A percentile compares a stretch with the other conserved stretches of the same genome.
Conservation (phyloP, 2,797 vertebrate species). For the Lithobates sylvaticus region DNA sequence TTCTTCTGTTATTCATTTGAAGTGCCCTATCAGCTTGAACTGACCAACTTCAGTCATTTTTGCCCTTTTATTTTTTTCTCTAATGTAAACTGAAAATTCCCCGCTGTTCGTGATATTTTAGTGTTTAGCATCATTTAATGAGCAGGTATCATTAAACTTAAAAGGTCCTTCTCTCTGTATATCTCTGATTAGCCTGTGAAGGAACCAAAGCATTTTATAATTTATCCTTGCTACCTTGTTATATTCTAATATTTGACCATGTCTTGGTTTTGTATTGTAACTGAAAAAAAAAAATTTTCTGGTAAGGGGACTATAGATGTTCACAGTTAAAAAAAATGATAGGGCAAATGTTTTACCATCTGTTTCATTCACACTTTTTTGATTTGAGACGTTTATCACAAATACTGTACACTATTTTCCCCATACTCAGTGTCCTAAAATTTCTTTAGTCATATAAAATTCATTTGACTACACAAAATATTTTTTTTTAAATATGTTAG, state of each 20-base stretch:
- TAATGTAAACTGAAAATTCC: constrained; percentile 97
- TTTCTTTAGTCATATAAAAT: too few species aligned
- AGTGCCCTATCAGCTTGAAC: constrained; percentile 98
- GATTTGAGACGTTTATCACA: constrained; percentile 17
- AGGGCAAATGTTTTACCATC: constrained; percentile 29
- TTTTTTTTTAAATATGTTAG: too few species aligned
- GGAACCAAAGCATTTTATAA: constrained; percentile 81
- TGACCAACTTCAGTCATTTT: constrained; percentile 98
- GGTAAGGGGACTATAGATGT: constrained; percentile 69
- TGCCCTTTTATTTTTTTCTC: constrained; percentile 95
- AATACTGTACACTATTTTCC: constrained; percentile 1
- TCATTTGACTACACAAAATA: background rate
- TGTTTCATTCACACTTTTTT: constrained; percentile 6
- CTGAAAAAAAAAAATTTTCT: constrained; percentile 75
- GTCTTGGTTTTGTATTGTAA: constrained; percentile 77
- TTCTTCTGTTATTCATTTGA: constrained; percentile 91
- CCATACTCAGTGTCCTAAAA: too few species aligned
- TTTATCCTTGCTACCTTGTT: constrained; percentile 78
- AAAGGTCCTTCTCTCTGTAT: constrained; percentile 82
- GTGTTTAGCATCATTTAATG: constrained; percentile 89
- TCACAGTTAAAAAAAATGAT: constrained; percentile 62
- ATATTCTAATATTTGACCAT: constrained; percentile 79
- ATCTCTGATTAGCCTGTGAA: constrained; percentile 83
- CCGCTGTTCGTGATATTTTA: constrained; percentile 88
- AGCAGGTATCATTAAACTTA: constrained; percentile 96